These are phyloP conservation scores for Machaerirhynchus nigripectus DNA, from an alignment of 2,113 vertebrate species.

Conservation along the genomic window DNA sequence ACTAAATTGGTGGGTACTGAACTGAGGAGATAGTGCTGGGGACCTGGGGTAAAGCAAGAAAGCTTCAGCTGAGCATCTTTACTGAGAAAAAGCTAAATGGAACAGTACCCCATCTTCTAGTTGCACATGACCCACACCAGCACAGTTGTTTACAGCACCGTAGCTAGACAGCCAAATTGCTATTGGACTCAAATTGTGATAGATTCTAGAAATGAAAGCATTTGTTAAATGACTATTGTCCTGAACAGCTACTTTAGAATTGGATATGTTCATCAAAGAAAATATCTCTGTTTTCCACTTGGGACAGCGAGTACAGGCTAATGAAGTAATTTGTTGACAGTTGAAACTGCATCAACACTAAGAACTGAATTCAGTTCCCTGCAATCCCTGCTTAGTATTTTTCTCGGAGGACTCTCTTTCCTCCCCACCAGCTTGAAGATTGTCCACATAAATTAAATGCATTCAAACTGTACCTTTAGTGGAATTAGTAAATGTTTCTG, in stretches of 20 bases:
- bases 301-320: neutral
- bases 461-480: neutral
- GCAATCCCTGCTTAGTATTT: neutral
- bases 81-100: neutral
- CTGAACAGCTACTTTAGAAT: neutral
- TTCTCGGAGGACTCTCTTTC: neutral
- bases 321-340: neutral
- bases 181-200: neutral
- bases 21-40: neutral
- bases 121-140: neutral
- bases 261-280: neutral
- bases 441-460: neutral
- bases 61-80: neutral
- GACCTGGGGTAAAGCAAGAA: neutral
- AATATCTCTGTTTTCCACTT: neutral
- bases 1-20: neutral
- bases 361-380: neutral
- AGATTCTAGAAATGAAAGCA: neutral
- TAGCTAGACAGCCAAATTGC: slow-evolving; percentile 2
- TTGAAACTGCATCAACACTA: neutral
- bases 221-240: slow-evolving; percentile 21
- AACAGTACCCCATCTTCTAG: neutral
- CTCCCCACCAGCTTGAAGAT: neutral
- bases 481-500: neutral
- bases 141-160: neutral